Conservation (phyloP, 2,113 vertebrate species). For the Triplophysa dalaica region DNA sequence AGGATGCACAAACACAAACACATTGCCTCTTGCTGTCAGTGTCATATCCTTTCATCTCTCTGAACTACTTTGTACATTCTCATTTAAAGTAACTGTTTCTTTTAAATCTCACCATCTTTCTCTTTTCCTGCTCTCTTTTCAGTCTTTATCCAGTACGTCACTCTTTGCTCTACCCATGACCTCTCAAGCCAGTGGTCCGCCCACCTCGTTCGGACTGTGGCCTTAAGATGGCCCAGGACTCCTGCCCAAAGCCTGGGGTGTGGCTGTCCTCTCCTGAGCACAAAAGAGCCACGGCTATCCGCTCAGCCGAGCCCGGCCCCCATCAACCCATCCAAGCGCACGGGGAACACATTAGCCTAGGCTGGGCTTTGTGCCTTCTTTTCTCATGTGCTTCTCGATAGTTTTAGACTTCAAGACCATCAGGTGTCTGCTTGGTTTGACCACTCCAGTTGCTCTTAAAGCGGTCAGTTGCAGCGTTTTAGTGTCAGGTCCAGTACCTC, state of each 20-base stretch:
- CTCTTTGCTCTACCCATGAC: slow-evolving; percentile 70
- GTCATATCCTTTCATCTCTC: slow-evolving; percentile 59
- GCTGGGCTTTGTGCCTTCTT: slow-evolving; percentile 56
- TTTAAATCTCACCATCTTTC: slow-evolving; percentile 34
- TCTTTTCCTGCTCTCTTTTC: slow-evolving; percentile 73
- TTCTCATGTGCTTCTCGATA: slow-evolving; percentile 76
- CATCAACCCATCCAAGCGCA: slow-evolving; percentile 85
- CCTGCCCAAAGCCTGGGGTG: slow-evolving; percentile 75
- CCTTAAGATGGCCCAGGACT: slow-evolving; percentile 56
- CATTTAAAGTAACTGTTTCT: slow-evolving; percentile 29
- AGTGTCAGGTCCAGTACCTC: slow-evolving; percentile 48
- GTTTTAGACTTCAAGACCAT: slow-evolving; percentile 70
- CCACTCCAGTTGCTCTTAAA: slow-evolving; percentile 57
- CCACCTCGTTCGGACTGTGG: slow-evolving; percentile 73
- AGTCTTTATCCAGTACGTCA: slow-evolving; percentile 74
- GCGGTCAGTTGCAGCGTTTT: slow-evolving; percentile 34
- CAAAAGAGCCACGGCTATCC: slow-evolving; percentile 80
- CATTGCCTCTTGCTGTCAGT: slow-evolving; percentile 38
- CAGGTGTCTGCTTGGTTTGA: slow-evolving; percentile 71
- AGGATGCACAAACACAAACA: slow-evolving; percentile 35
- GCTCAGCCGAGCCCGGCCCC: slow-evolving; percentile 74
- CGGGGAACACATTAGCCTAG: slow-evolving; percentile 87
- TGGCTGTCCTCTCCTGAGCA: slow-evolving; percentile 72
- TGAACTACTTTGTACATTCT: slow-evolving; percentile 71
- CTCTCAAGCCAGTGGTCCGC: slow-evolving; percentile 84